Percentiles rank a stretch among this genome's conserved stretches.
phyloP scores from a whole-genome alignment of 1,140 invertebrate species.

The Drosophila pectinifera region DNA sequence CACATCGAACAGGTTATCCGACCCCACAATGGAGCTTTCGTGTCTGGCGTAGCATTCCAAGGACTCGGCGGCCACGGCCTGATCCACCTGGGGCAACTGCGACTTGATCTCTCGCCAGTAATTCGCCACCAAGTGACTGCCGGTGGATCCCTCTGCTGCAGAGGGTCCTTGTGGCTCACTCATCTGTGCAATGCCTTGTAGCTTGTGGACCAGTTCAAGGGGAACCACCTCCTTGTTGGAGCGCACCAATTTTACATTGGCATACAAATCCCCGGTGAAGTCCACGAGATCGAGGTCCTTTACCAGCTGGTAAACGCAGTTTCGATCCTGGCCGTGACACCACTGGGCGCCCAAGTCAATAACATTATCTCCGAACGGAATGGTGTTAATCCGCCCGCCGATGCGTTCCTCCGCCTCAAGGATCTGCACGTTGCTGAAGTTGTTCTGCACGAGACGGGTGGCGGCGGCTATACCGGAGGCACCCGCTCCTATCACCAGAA shows the following conservation, averaged over 20 bases:
- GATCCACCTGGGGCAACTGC: conserved; percentile 15
- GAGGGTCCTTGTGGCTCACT: conserved; percentile 6
- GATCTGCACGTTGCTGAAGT: conserved; percentile 86
- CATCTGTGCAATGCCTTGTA: conserved; percentile 34
- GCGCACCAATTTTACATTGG: conserved; percentile 65
- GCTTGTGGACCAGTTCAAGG: conserved; percentile 35
- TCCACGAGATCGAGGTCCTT: conserved; percentile 86
- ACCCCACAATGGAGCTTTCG: conserved; percentile 86
- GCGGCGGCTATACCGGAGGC: conserved; percentile 87
- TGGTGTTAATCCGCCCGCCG: conserved; percentile 88
- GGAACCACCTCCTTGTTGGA: conserved; percentile 75
- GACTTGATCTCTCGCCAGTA: conserved; percentile 25
- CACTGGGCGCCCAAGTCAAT: conserved; percentile 92
- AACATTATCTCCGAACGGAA: conserved; percentile 86
- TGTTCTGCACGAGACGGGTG: conserved; percentile 85
- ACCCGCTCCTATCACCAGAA: conserved; percentile 87
- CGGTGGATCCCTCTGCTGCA: conserved; percentile 64
- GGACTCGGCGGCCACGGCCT: conserved; percentile 77
- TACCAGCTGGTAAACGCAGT: conserved; percentile 89
- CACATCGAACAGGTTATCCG: conserved; percentile 86
- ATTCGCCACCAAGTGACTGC: conserved; percentile 72
- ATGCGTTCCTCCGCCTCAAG: conserved; percentile 89
- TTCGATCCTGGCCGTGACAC: conserved; percentile 91
- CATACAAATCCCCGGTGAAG: conserved; percentile 37
- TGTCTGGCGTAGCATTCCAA: conserved; percentile 86